Evolutionary conservation across 2,888 invertebrate species (phyloP), one percentile per base, ranked within the genome.

Genomic region (Dryobota labecula): DNA sequence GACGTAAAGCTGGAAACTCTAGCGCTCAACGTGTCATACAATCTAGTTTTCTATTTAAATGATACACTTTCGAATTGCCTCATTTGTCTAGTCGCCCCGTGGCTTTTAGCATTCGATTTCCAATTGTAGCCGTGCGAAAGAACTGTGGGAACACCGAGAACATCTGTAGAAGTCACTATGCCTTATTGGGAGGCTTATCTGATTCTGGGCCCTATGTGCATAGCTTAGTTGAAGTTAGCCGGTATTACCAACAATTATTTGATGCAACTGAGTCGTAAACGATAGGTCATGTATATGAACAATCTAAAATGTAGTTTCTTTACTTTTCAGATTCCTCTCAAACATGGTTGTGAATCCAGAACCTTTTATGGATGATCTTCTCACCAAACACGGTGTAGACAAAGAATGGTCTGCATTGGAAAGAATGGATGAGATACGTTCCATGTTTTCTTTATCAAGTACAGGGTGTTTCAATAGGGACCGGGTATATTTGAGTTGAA

Each of bases 11-110:
- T 85, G 84, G 85, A 57, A 54, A 64, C 76, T 47, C 78, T 84
- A 80, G 54, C 73, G 70, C 72, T 82, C 73, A 80, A 83, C 84
- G 74, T 87, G 86, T 86, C 86, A 86, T 83, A 86, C 78, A 86
- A 84, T 89, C 89, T 82, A 86, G 90, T 89, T 90, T 90, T 89
- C 90, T 89, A 89, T 90, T 89, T 89, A 90, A 90, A 89, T 89
- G 85, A 87, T 87, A 86, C 78, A 88, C 89, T 90, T 89, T 90
- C 89, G 76, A 86, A 89, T 86, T 76, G 83, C 88, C 88, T 86
- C 87, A 89, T 89, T 89, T 87, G 89, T 89, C 89, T 83, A 84
- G 83, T 80, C 20, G 83, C 76, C 82, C 69, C 70, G 84, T 82
- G 75, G 76, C 76, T 80, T 80, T 79, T 79, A 78, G 70, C 65